Evolutionary conservation across 2,888 invertebrate genomes (phyloP), one percentile per base, ranked within the genome.

Genomic region (Fissipunctia ypsillon): DNA sequence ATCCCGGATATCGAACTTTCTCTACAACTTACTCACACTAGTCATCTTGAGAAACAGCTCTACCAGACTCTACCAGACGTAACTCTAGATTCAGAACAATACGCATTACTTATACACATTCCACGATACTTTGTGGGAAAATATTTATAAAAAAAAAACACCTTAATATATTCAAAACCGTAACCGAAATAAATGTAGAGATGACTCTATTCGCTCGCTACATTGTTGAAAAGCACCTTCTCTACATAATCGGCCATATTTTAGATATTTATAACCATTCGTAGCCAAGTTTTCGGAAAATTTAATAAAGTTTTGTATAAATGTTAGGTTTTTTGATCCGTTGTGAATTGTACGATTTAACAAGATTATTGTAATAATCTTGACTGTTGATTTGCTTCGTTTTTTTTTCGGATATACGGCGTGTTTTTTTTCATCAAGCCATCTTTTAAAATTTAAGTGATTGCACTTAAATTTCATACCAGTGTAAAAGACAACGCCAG

Each of bases 121-220:
- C 86, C 86, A 69, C 22, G 31, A 72, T 31, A 75, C 75, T 57
- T 84, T 84, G 88, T 89, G 89, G 83, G 87, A 88, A 86, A 84
- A 80, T 73, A 83, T 84, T 81, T 74, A 64, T 38, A 38, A 65
- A 73, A 25, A 84, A 86, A 81, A 85, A 81, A 80, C 61, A 70
- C 75, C 73, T 84, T 89, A 89, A 91, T 91, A 85, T 92, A 93
- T 93, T 93, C 89, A 90, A 91, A 89, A 87, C 78, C 80, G 88
- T 89, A 88, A 88, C 84, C 84, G 82, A 84, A 88, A 87, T 87
- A 86, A 86, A 86, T 88, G 83, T 88, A 87, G 83, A 91, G 91
- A 95, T 92, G 93, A 85, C 95, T 94, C 89, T 91, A 94, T 94
- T 88, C 82, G 69, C 75, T 81, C 80, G 73, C 31, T 60, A 81